Percentiles rank a stretch among this genome's conserved stretches.
Conservation (phyloP, 2,113 vertebrate genomes). For the Canis aureus region DNA sequence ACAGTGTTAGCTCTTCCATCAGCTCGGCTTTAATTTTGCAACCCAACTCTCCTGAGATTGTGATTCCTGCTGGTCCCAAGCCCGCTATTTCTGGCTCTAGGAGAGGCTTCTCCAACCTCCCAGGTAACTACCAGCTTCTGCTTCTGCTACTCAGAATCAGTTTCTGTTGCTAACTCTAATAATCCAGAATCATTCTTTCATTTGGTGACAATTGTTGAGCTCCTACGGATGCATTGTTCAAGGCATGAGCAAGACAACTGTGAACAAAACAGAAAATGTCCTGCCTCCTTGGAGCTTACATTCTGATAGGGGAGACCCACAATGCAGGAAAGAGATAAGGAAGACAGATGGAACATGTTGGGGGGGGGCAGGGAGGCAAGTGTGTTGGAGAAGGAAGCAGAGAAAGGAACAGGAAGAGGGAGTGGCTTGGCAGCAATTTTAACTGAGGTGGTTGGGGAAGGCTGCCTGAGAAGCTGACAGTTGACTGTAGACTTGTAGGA, state of each 20-base stretch:
- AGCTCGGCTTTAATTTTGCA: no score
- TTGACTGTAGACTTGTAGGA: not conserved
- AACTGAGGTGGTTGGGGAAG: not conserved
- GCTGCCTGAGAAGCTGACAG: not conserved
- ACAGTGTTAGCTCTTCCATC: rapidly evolving
- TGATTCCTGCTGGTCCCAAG: not conserved
- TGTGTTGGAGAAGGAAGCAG: not conserved
- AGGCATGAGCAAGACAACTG: not conserved
- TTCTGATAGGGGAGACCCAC: not conserved
- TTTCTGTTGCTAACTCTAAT: not conserved
- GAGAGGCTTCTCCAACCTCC: not conserved
- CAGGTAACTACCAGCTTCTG: not conserved
- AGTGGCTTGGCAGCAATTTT: not conserved
- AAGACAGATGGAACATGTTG: rapidly evolving
- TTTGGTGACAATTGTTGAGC: not conserved
- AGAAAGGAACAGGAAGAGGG: not conserved
- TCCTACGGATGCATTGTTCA: rapidly evolving
- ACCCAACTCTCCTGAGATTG: not conserved
- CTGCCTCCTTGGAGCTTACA: not conserved
- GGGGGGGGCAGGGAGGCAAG: not conserved
- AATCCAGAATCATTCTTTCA: not conserved
- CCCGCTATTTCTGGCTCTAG: rapidly evolving
- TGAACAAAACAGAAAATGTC: not conserved
- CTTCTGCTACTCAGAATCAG: not conserved
- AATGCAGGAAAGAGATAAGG: not conserved